Conservation (phyloP, 2,113 vertebrate species). For the Cathartes aura region DNA sequence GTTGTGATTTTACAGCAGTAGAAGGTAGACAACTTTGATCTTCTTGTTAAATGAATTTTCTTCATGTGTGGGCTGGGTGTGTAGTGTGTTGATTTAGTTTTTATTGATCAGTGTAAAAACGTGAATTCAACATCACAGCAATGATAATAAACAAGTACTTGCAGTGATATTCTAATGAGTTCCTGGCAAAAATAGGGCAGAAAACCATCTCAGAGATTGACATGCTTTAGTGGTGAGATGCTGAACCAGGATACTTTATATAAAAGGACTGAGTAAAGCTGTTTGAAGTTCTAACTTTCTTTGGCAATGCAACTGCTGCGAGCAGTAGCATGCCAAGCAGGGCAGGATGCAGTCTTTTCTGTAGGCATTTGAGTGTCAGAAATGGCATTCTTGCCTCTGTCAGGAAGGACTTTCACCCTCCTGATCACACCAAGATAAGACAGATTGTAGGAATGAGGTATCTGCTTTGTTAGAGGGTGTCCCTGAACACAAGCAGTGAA, state of each 20-base stretch:
- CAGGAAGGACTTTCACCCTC: neutral
- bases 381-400: neutral
- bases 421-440: neutral
- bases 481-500: neutral
- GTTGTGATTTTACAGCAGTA: slow-evolving; percentile 48
- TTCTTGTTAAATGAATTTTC: slow-evolving; percentile 60
- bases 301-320: neutral
- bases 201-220: neutral
- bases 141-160: slow-evolving; percentile 61
- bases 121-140: slow-evolving; percentile 45
- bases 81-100: slow-evolving; percentile 43
- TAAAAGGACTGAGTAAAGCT: neutral
- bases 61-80: slow-evolving; percentile 62
- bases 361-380: neutral
- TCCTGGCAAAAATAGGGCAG: slow-evolving; percentile 35
- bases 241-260: slow-evolving; percentile 10
- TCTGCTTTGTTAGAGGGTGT: neutral
- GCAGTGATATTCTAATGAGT: slow-evolving; percentile 54
- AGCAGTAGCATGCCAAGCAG: neutral
- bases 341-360: neutral
- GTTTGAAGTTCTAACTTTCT: slow-evolving; percentile 44
- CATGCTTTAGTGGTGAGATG: neutral
- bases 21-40: slow-evolving; percentile 60
- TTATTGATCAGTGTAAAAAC: slow-evolving; percentile 59
- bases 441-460: neutral